Conservation (phyloP, 2,797 vertebrate genomes). For the Lophius americanus region DNA sequence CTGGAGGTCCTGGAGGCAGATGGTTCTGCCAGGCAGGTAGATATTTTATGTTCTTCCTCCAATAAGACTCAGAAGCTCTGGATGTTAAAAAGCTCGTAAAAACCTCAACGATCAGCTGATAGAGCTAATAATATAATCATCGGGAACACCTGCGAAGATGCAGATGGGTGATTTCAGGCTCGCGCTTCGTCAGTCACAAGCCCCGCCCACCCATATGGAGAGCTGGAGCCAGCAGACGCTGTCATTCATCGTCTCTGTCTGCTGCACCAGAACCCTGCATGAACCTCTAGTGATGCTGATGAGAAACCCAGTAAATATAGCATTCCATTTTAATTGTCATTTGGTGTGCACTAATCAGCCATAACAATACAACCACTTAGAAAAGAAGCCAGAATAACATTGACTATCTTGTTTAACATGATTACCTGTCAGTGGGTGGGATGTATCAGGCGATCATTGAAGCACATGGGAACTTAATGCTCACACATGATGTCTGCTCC, state of each 20-base stretch:
- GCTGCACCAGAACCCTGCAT: slow-evolving; percentile 1
- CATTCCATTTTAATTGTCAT: too few relatives aligned
- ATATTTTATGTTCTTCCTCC: slow-evolving; percentile 85
- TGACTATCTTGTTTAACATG: too few relatives aligned
- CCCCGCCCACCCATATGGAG: slow-evolving; percentile 97
- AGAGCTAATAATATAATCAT: slow-evolving; percentile 99
- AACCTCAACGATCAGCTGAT: slow-evolving; percentile 96
- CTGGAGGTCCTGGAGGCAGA: slow-evolving; percentile 83
- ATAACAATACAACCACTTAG: too few relatives aligned
- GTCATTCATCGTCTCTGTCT: slow-evolving; percentile 50
- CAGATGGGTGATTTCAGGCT: slow-evolving; percentile 96
- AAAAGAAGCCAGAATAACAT: too few relatives aligned
- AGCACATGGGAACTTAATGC: too few relatives aligned
- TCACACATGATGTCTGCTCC: too few relatives aligned
- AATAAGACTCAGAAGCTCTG: slow-evolving; percentile 69
- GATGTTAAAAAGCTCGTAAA: slow-evolving; percentile 93
- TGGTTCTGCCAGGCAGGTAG: slow-evolving; percentile 85
- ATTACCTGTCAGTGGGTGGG: too few relatives aligned
- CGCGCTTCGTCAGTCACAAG: slow-evolving; percentile 87
- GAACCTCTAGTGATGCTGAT: too few relatives aligned
- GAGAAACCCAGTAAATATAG: too few relatives aligned
- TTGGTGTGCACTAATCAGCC: too few relatives aligned
- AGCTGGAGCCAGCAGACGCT: slow-evolving; percentile 75
- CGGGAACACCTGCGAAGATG: slow-evolving; percentile 98
- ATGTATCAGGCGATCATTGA: too few relatives aligned